These are phyloP conservation scores for Enteromius viviparus DNA, from an alignment of 2,797 vertebrate species.

Conservation along the genomic window DNA sequence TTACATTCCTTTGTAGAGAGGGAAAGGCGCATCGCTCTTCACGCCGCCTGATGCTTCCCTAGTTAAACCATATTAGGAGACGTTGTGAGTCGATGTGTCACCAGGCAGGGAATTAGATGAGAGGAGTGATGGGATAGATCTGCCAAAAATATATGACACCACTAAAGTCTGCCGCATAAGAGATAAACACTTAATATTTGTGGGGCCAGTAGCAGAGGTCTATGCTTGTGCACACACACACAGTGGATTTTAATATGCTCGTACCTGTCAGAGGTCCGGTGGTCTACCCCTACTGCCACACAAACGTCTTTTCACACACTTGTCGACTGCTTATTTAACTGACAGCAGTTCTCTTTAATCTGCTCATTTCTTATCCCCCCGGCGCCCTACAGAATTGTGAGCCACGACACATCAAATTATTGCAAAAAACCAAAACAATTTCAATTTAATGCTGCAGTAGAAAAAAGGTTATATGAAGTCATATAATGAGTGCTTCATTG, in stretches of 20 bases:
- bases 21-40: conserved; percentile 54
- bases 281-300: conserved; percentile 28
- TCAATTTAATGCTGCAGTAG: conserved; percentile 99
- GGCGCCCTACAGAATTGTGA: conserved; percentile 75
- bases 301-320: conserved; percentile 56
- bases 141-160: conserved; percentile 37
- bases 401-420: conserved; percentile 84
- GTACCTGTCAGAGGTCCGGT: conserved; percentile 9
- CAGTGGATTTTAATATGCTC: conserved; percentile 4
- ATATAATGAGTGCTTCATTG: conserved; percentile 97
- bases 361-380: conserved; percentile 74
- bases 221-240: conserved; percentile 52
- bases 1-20: conserved; percentile 63
- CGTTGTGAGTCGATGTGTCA: conserved; percentile 59
- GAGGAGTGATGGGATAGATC: conserved; percentile 57
- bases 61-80: conserved; percentile 66
- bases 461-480: conserved; percentile 99
- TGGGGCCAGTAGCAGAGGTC: conserved; percentile 49
- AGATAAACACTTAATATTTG: conserved; percentile 56
- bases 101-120: conserved; percentile 59
- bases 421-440: conserved; percentile 84
- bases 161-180: conserved; percentile 61
- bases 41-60: conserved; percentile 59
- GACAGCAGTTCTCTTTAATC: conserved; percentile 82
- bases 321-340: conserved; percentile 62